A percentile compares a stretch with the other conserved stretches of the same genome.
These are phyloP conservation scores for Tanytarsus gracilentus DNA, from an alignment of 2,888 invertebrate species.

Conservation along the genomic window DNA sequence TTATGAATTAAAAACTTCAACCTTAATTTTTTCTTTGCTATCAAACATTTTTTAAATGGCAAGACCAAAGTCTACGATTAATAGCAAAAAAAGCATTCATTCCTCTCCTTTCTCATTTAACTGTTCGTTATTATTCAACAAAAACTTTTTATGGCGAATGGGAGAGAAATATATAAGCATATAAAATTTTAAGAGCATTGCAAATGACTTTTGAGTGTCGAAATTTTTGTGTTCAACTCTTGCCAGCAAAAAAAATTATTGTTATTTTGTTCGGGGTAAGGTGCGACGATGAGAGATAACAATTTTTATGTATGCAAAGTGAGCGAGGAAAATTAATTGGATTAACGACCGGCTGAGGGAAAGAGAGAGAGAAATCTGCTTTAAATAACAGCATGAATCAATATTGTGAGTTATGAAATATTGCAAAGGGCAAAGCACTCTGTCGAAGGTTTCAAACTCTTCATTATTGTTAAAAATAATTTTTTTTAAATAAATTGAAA, in stretches of 20 bases:
- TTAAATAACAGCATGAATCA: slow-evolving; percentile 17
- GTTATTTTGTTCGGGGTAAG: not conserved
- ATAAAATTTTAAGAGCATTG: slow-evolving; percentile 14
- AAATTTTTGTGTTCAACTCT: too few relatives aligned
- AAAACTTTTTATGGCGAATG: too few relatives aligned
- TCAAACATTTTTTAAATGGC: slow-evolving; percentile 9
- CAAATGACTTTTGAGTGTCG: slow-evolving; percentile 17
- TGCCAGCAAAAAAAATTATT: not conserved
- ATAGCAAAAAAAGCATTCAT: not conserved
- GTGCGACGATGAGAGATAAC: too few relatives aligned
- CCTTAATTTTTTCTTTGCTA: too few relatives aligned
- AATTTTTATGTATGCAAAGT: too few relatives aligned
- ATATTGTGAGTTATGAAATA: slow-evolving; percentile 18
- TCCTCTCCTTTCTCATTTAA: not conserved
- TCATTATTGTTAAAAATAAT: not conserved
- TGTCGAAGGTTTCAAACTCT: not conserved
- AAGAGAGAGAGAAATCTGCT: not conserved
- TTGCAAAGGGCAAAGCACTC: too few relatives aligned
- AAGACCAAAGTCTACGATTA: slow-evolving; percentile 18
- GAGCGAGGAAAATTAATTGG: slow-evolving; percentile 18
- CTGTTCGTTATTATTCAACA: too few relatives aligned
- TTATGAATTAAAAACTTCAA: too few relatives aligned
- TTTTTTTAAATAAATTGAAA: too few relatives aligned
- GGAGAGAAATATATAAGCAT: too few relatives aligned
- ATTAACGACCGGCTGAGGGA: not conserved